phyloP scores from a whole-genome alignment of 2,888 invertebrate species.

The Thera obeliscata region DNA sequence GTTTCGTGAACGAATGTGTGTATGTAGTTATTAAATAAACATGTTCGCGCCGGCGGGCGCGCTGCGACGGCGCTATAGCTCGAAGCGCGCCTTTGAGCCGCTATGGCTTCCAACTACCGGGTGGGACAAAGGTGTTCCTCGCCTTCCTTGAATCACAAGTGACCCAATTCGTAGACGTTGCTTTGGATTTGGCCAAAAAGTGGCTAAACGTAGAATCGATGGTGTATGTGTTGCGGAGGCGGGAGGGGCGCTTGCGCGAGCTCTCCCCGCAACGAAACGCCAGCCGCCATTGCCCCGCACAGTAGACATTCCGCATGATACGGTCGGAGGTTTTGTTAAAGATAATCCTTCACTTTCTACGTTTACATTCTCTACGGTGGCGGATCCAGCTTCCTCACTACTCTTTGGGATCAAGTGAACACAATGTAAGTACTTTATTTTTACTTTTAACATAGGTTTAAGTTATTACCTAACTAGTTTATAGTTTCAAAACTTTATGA shows the following conservation, averaged over 20 bases:
- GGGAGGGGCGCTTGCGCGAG: slow-evolving; percentile 60
- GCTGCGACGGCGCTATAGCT: slow-evolving; percentile 1
- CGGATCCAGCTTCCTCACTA: background rate
- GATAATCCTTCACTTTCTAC: background rate
- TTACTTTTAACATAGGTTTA: slow-evolving; percentile 4
- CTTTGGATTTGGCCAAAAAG: slow-evolving; percentile 61
- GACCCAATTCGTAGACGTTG: slow-evolving; percentile 52
- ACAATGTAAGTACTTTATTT: slow-evolving; percentile 29
- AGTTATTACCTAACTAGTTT: slow-evolving; percentile 6
- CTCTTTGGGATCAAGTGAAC: background rate
- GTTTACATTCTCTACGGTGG: background rate
- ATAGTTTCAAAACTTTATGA: slow-evolving; percentile 18
- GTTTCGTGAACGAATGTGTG: background rate
- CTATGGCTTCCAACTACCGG: slow-evolving; percentile 17
- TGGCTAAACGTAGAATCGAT: slow-evolving; percentile 65
- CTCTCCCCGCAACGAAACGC: slow-evolving; percentile 44
- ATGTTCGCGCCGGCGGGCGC: slow-evolving; percentile 1
- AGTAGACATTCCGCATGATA: slow-evolving; percentile 43
- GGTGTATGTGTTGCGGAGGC: slow-evolving; percentile 53
- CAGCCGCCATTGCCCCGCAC: slow-evolving; percentile 15
- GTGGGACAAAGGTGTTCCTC: slow-evolving; percentile 17
- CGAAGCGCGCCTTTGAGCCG: slow-evolving; percentile 16
- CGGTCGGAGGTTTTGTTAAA: slow-evolving; percentile 39
- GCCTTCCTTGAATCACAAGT: slow-evolving; percentile 42
- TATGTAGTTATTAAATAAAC: slow-evolving; percentile 3